Evolutionary conservation across 2,888 invertebrate species (phyloP).

Genomic region (Eutolmus rufibarbis): DNA sequence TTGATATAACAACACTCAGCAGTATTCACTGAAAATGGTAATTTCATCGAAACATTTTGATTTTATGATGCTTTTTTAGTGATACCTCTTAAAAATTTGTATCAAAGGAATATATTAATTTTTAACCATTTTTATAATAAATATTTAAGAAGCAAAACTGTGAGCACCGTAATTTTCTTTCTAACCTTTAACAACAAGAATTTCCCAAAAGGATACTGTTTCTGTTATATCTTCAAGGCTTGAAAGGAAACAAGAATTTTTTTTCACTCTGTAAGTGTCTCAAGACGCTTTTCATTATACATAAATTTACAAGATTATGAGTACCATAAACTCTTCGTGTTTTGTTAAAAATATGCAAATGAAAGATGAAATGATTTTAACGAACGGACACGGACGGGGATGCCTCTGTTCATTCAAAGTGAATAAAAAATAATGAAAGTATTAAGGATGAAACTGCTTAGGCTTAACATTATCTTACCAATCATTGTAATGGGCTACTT

Average conservation of each 20-base stretch:
- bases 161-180: background rate
- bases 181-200: background rate
- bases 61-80: background rate
- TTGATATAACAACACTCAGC: background rate
- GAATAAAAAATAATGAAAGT: background rate
- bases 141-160: background rate
- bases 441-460: background rate
- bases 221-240: background rate
- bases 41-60: background rate
- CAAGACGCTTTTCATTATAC: background rate
- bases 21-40: background rate
- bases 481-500: background rate
- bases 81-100: background rate
- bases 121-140: background rate
- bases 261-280: background rate
- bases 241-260: background rate
- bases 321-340: background rate
- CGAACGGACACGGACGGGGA: background rate
- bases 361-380: background rate
- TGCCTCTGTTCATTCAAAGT: background rate
- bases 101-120: background rate
- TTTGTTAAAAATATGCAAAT: background rate
- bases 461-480: background rate
- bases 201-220: background rate
- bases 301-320: background rate